phyloP scores from a whole-genome alignment of 2,113 vertebrate species.

The Equus przewalskii region DNA sequence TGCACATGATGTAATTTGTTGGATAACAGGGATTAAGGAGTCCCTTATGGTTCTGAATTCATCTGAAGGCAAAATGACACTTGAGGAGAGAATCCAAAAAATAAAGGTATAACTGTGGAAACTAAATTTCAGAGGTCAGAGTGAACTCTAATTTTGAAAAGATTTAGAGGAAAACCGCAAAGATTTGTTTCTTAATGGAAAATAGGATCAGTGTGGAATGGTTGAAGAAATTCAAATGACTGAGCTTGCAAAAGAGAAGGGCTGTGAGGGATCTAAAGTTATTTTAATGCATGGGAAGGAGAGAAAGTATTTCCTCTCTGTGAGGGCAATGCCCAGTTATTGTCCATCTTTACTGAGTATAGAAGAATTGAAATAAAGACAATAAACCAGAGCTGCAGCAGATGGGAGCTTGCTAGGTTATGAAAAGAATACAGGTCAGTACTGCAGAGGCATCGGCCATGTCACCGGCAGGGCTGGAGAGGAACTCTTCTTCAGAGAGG shows the following conservation, averaged over 20 bases:
- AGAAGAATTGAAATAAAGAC: constrained; percentile 23
- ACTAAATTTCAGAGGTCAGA: constrained; percentile 56
- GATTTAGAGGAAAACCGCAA: constrained; percentile 41
- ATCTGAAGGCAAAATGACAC: constrained; percentile 80
- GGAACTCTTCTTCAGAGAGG: neutral
- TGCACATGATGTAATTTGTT: constrained; percentile 82
- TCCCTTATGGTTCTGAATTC: constrained; percentile 84
- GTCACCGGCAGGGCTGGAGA: neutral
- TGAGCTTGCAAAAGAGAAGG: constrained; percentile 19
- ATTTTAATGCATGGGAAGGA: constrained; percentile 21
- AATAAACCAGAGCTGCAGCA: neutral
- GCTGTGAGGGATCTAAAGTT: constrained; percentile 37
- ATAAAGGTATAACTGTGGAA: constrained; percentile 86
- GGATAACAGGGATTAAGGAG: constrained; percentile 86
- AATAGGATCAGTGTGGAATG: neutral
- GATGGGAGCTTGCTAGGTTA: neutral
- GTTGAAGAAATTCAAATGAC: constrained; percentile 39
- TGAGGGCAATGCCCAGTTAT: neutral
- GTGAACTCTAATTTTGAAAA: constrained; percentile 73
- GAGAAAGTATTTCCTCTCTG: neutral
- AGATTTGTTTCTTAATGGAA: constrained; percentile 64
- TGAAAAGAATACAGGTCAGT: neutral
- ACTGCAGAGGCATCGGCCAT: neutral
- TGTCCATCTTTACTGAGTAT: neutral
- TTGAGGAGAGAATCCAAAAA: constrained; percentile 82